Base-by-base conservation (phyloP, 2,113 vertebrate genomes). In the Corydoras sp. region DNA sequence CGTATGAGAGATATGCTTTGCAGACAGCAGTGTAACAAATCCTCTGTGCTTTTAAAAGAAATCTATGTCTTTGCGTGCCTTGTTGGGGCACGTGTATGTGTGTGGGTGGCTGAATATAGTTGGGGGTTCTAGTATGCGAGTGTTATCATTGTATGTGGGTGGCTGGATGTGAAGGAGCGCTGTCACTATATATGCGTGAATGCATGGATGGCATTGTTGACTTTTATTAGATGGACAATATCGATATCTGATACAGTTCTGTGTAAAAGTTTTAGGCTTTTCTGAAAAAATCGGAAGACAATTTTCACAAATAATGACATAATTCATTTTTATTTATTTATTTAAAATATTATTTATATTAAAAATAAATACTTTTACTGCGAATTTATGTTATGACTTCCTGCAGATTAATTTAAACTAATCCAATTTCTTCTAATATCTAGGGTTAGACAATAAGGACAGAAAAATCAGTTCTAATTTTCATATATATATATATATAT, bases 1-100 rank as follows among this genome's bases (percentile, higher is more conserved):
- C 81, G 82, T 81, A 53, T 53, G 51, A 53, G 76, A 54, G 14
- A 63, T 13, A 59, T 63, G 72, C 69, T 32, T 69, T 68, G 15
- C 60, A 62, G 53, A 65, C 72, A 68, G 65, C 58, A 62, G 72
- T 11, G 65, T 48, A 62, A 74, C 58, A 74, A 35, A 68, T 30
- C 51, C n/a, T 55, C 10, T 30, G 13, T 64, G 15, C 63, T 56
- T 71, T 55, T 9, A 9, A 15, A 73, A 72, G 48, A 43, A 77
- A 61, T 60, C 15, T 43, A 43, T 60, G 73, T 65, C 62, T 64
- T 14, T 75, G 65, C 31, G 67, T 75, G 58, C 58, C 61, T 69
- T 58, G 67, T n/a, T 15, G 24, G 18, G 63, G n/a, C 35, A 18
- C 12, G 18, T 53, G 30, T 68, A 50, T 73, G 58, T 18, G 30